phyloP scores from a whole-genome alignment of 2,113 vertebrate species.

The Amblyopsis rosae region DNA sequence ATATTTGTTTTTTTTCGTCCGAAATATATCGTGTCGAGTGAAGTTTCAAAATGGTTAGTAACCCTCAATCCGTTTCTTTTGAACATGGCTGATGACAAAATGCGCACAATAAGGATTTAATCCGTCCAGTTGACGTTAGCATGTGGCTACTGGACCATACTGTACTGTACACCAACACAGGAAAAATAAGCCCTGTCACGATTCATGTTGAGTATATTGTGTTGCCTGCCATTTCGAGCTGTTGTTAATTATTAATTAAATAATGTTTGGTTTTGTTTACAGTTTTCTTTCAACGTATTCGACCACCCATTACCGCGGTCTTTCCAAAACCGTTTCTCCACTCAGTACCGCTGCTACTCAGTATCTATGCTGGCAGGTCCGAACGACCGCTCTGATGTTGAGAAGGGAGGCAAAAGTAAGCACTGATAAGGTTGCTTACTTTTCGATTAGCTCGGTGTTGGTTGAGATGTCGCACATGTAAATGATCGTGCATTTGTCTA shows the following conservation, averaged over 20 bases:
- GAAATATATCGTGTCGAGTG: background rate
- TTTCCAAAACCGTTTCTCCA: constrained; percentile 97
- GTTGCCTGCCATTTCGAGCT: background rate
- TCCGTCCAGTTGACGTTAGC: constrained; percentile 8
- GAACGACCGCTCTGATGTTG: constrained; percentile 97
- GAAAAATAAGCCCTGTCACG: constrained; percentile 65
- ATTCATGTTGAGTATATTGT: background rate
- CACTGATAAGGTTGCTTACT: background rate
- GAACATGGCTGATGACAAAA: background rate
- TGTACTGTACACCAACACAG: constrained; percentile 26
- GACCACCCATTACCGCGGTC: constrained; percentile 92
- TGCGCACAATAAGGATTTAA: background rate
- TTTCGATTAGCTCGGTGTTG: background rate
- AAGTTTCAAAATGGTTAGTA: constrained; percentile 59
- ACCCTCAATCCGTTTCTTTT: rapidly evolving
- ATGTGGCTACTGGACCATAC: constrained; percentile 10
- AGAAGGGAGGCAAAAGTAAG: constrained; percentile 99
- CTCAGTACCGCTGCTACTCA: constrained; percentile 96
- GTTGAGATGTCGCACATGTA: no score
- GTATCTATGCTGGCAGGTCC: constrained; percentile 98
- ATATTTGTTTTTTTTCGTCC: background rate
- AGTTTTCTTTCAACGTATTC: constrained; percentile 98
- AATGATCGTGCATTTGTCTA: no score
- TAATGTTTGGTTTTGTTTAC: constrained; percentile 3
- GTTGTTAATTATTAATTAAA: background rate